Evolutionary conservation across 1,140 invertebrate species (phyloP), one percentile per base, ranked within the genome.

Genomic region (Diorhabda sublineata): DNA sequence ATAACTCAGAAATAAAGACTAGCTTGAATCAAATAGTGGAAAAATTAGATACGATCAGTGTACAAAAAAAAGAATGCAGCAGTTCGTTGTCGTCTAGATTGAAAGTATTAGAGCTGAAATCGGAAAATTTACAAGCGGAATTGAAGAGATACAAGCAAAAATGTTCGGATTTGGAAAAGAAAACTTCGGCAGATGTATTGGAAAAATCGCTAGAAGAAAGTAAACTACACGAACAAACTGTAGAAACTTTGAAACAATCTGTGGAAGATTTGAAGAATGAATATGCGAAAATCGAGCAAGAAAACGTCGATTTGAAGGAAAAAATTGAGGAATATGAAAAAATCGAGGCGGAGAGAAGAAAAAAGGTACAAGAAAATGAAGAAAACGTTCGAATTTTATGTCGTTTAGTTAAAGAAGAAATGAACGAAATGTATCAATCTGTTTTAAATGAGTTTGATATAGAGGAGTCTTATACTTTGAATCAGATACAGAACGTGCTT

Each of bases 1-100:
- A 79, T 9, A 78, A 79, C 60, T 70, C 66, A 26, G 77, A 79
- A 71, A 58, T 78, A 7, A 72, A 74, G 59, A 73, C 76, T 68
- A 74, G 74, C 71, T 65, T 79, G 45, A 57, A 69, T 42, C 68
- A 73, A 69, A 65, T 79, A 41, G 67, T 73, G 8, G 68, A 64
- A 42, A 79, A 77, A 69, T 65, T 79, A 42, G 76, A 79, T 64
- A 64, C 64, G 60, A 60, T 42, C 26, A 63, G 45, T 7, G 41
- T 56, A n/a, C 60, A 66, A 58, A 66, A 71, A 66, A 66, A 65
- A 26, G 64, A 41, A 56, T 5, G 57, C 0, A 69, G 61, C 42
- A 65, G 67, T 63, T 62, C 69, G 41, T 60, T 71, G 41, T 69
- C 71, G 62, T 73, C 72, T 42, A 72, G 69, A 65, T 58, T 75